Evolutionary conservation across 2,888 invertebrate genomes (phyloP), one percentile per base, ranked within the genome.

Genomic region (Diachrysia chrysitis): DNA sequence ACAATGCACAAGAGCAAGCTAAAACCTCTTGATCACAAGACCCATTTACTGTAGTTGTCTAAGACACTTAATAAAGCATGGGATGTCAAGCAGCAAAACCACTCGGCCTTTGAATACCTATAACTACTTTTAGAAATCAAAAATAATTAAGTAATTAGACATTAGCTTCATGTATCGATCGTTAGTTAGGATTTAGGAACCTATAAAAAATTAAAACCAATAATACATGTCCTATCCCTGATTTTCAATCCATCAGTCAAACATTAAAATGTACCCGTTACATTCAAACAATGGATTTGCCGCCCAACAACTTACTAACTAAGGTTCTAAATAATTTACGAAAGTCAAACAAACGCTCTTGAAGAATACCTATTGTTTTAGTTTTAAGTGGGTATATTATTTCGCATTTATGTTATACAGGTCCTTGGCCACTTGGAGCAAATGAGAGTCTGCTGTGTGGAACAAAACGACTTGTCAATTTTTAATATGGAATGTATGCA

Each of bases 351-450:
- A n/a, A 42, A 42, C 42, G 42, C 4, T 14, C 16, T 42, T 42
- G 5, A 16, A 0, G n/a, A 42, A 16, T 42, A 42, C 16, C 16
- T 16, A 14, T 1, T 16, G n/a, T 1, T 12, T 23, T 42, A 7
- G 19, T 37, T 16, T 10, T 37, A 21, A 19, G 14, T 0, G 4
- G 17, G 21, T 51, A 21, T 1, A 23, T 42, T 65, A 53, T 19
- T 56, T 51, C 60, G 48, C 58, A 83, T 74, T 55, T 63, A 55
- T 79, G 21, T 82, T 83, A 55, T 91, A 65, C 58, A 97, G 96
- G 98, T 99, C 76, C 96, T 99, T 83, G 97, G 97, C 68, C 99
- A 99, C 94, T 96, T 99, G 87, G 99, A 99, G 90, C 97, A 98
- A 92, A 96, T 99, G 95, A 96, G 99, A 87, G 95, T 97, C 80